A percentile compares a stretch with the other conserved stretches of the same genome.
phyloP scores from a whole-genome alignment of 2,113 vertebrate species.

The Gnathonemus echidnorhynchus region DNA sequence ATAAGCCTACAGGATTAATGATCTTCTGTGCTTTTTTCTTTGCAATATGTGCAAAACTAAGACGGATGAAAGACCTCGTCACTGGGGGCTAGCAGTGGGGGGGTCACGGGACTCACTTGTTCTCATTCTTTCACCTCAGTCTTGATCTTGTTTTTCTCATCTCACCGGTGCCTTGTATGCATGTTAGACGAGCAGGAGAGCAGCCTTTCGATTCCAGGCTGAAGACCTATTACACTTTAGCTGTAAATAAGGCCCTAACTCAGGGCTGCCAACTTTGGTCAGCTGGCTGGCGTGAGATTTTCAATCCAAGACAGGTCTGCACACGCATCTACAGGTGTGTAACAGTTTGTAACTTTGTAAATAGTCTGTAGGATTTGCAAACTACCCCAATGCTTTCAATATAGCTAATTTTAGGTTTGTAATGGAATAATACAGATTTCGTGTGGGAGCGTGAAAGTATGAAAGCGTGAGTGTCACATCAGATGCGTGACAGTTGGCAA shows the following conservation, averaged over 20 bases:
- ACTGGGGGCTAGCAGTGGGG: neutral
- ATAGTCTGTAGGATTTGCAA: too few relatives aligned
- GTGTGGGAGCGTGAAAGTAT: too few relatives aligned
- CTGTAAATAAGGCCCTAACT: neutral
- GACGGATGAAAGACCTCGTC: neutral
- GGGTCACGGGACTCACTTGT: neutral
- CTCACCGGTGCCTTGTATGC: neutral
- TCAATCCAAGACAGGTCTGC: too few relatives aligned
- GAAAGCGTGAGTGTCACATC: too few relatives aligned
- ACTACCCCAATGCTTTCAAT: too few relatives aligned
- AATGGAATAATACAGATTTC: too few relatives aligned
- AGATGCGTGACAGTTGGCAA: too few relatives aligned
- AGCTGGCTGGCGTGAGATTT: too few relatives aligned
- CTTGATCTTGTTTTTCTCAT: neutral
- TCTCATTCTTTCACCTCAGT: neutral
- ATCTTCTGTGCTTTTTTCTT: neutral
- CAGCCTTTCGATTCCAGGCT: neutral
- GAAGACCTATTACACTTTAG: neutral
- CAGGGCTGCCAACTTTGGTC: too few relatives aligned
- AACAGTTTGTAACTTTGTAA: too few relatives aligned
- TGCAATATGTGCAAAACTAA: neutral
- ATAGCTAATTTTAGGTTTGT: too few relatives aligned
- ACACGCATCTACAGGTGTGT: too few relatives aligned
- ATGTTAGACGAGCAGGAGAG: neutral
- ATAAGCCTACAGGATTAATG: neutral